Percentiles rank a stretch among this genome's conserved stretches.
Evolutionary conservation across 2,888 invertebrate genomes (phyloP).

Genomic region (Pachliopta kotzebuea): DNA sequence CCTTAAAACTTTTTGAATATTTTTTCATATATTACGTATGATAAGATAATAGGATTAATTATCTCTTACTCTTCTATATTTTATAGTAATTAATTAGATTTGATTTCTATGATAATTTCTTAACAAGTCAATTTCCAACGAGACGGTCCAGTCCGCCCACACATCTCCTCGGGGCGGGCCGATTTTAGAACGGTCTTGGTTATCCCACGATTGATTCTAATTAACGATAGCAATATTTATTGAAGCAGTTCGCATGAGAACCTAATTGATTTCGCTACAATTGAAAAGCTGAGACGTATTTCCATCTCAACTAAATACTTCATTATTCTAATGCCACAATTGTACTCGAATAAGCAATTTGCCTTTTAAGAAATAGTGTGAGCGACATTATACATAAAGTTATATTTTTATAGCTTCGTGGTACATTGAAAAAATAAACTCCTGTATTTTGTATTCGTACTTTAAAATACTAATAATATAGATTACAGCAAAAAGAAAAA

Average conservation of each 20-base stretch:
- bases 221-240: conserved; percentile 79
- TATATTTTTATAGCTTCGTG: too few species aligned
- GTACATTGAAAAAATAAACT: neutral
- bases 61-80: neutral
- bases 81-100: conserved; percentile 42
- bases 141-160: conserved; percentile 57
- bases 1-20: too few species aligned
- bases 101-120: conserved; percentile 55
- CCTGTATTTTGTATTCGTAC: neutral
- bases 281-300: conserved; percentile 43
- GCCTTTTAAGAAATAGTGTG: neutral
- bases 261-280: conserved; percentile 72
- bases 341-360: conserved; percentile 2
- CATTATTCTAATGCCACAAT: conserved; percentile 10
- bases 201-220: conserved; percentile 78
- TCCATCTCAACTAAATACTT: conserved; percentile 48
- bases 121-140: conserved; percentile 68
- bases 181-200: conserved; percentile 69
- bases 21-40: too few species aligned
- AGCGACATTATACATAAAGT: too few species aligned
- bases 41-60: too few species aligned
- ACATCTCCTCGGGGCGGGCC: conserved; percentile 45
- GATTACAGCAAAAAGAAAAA: too few species aligned
- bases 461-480: neutral
- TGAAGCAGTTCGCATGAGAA: conserved; percentile 73